Evolutionary conservation across 2,888 invertebrate species (phyloP).

Genomic region (Drosophila robusta): DNA sequence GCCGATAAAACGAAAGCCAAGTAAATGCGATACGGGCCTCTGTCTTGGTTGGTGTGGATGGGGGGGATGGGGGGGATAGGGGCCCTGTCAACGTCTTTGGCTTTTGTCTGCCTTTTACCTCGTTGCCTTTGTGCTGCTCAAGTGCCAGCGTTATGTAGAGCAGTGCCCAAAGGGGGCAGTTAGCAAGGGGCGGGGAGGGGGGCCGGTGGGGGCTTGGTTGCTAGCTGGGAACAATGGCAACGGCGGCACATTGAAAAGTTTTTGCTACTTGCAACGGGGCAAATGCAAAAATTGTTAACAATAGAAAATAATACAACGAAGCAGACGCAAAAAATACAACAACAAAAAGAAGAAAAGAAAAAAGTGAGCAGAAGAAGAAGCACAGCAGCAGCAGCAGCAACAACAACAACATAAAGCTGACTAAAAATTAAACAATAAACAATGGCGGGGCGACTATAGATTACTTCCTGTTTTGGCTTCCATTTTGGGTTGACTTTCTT

Average conservation of each 20-base stretch:
- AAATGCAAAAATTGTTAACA: slow-evolving; percentile 81
- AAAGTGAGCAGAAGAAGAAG: slow-evolving; percentile 8
- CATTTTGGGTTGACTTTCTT: slow-evolving; percentile 62
- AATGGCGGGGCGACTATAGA: slow-evolving; percentile 81
- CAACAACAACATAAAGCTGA: slow-evolving; percentile 60
- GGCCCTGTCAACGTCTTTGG: slow-evolving; percentile 55
- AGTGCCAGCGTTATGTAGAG: slow-evolving; percentile 53
- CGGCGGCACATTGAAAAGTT: slow-evolving; percentile 65
- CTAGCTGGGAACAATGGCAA: slow-evolving; percentile 47
- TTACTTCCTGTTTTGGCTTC: slow-evolving; percentile 80
- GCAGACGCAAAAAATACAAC: slow-evolving; percentile 28
- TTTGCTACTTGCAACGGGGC: slow-evolving; percentile 74
- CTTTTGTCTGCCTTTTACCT: slow-evolving; percentile 41
- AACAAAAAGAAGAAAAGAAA: slow-evolving; percentile 20
- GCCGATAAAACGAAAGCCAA: slow-evolving; percentile 74
- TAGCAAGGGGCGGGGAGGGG: not conserved
- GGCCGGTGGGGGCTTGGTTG: slow-evolving; percentile 1
- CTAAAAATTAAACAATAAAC: slow-evolving; percentile 81
- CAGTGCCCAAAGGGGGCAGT: slow-evolving; percentile 4
- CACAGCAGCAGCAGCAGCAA: slow-evolving; percentile 27
- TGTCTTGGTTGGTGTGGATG: slow-evolving; percentile 45
- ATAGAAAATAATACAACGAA: slow-evolving; percentile 65
- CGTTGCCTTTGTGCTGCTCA: slow-evolving; percentile 63
- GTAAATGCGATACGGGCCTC: slow-evolving; percentile 70
- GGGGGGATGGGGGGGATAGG: not conserved